Conservation (phyloP, 1,140 invertebrate genomes). For the Tribolium madens region DNA sequence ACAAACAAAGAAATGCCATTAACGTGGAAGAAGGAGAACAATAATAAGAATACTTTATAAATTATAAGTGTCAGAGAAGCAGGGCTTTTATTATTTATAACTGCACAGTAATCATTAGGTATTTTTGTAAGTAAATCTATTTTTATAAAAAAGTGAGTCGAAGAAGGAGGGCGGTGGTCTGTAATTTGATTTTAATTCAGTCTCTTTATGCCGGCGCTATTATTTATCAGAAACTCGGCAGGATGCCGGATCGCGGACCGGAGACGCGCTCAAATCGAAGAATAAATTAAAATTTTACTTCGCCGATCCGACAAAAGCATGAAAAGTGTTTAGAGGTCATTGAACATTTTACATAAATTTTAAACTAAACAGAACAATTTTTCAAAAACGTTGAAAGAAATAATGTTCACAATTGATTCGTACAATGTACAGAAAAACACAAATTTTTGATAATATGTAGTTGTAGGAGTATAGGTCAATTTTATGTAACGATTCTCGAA, state of each 20-base stretch:
- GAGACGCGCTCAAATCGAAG: slow-evolving; percentile 4
- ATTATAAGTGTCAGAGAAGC: slow-evolving; percentile 43
- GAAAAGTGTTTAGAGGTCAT: not conserved
- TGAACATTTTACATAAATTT: not conserved
- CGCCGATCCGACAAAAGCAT: not conserved
- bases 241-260: slow-evolving; percentile 20
- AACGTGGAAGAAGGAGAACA: slow-evolving; percentile 44
- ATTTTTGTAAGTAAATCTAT: slow-evolving; percentile 42
- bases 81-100: slow-evolving; percentile 41
- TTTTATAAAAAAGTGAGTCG: slow-evolving; percentile 28
- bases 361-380: too few species aligned
- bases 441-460: too few species aligned
- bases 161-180: not conserved
- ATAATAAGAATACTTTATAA: slow-evolving; percentile 46
- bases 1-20: slow-evolving; percentile 44
- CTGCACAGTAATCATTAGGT: slow-evolving; percentile 40
- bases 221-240: slow-evolving; percentile 29
- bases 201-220: slow-evolving; percentile 29
- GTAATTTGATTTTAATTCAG: slow-evolving; percentile 46
- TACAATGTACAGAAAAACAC: too few species aligned
- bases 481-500: too few species aligned
- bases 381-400: too few species aligned
- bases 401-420: too few species aligned
- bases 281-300: slow-evolving; percentile 18
- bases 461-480: too few species aligned